Percentiles rank a stretch among this genome's conserved stretches.
Conservation (phyloP, 1,140 invertebrate genomes). For the Nasonia longicornis region DNA sequence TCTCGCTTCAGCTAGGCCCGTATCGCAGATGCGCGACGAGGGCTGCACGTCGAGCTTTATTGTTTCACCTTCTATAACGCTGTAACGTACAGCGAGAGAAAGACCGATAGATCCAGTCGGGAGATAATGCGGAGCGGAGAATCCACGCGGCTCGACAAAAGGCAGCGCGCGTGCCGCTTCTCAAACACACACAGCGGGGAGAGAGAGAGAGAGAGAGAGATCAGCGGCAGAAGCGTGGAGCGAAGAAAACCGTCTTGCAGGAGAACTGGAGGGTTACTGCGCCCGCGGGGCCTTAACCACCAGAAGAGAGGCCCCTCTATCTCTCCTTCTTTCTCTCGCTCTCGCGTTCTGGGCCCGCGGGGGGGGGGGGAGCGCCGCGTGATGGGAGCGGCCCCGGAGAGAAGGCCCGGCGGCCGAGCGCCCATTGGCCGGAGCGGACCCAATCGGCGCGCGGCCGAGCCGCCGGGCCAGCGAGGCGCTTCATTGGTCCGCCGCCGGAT, state of each 20-base stretch:
- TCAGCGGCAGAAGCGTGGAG: neutral
- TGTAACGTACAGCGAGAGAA: neutral
- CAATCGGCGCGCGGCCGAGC: slow-evolving; percentile 39
- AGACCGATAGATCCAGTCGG: neutral
- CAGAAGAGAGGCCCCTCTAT: slow-evolving; percentile 61
- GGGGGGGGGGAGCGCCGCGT: slow-evolving; percentile 54
- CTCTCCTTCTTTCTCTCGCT: slow-evolving; percentile 31
- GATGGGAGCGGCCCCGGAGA: slow-evolving; percentile 45
- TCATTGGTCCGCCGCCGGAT: slow-evolving; percentile 55
- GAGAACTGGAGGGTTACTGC: slow-evolving; percentile 70
- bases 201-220: slow-evolving; percentile 23
- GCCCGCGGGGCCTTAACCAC: slow-evolving; percentile 69
- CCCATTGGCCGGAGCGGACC: slow-evolving; percentile 53
- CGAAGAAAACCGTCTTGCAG: slow-evolving; percentile 64
- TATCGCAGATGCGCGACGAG: neutral
- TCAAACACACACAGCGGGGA: slow-evolving; percentile 6
- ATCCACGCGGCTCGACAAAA: neutral
- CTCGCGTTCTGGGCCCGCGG: slow-evolving; percentile 44
- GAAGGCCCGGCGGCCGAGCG: slow-evolving; percentile 37
- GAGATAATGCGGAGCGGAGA: neutral
- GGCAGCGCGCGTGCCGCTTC: slow-evolving; percentile 1
- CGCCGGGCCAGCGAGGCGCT: slow-evolving; percentile 48
- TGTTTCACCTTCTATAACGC: neutral
- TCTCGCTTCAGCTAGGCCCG: neutral
- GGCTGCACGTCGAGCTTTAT: neutral